Conservation (phyloP, 2,113 vertebrate species). For the Microcebus murinus region DNA sequence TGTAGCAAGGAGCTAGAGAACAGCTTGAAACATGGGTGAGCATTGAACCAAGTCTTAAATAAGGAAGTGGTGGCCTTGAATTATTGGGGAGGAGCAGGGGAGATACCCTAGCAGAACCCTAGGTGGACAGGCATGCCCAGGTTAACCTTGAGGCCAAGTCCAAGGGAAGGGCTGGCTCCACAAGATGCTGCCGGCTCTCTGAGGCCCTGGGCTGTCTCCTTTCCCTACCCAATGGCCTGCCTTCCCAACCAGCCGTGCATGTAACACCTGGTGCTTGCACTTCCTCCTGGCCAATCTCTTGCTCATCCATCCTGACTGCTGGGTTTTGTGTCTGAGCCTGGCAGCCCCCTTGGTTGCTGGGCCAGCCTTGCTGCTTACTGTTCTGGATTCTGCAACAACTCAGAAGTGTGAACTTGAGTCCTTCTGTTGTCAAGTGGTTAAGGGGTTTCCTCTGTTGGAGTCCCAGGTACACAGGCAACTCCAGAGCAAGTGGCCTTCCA, state of each 20-base stretch:
- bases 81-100: not conserved
- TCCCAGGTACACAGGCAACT: not conserved
- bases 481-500: not conserved
- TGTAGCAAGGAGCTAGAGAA: not conserved
- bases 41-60: not conserved
- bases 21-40: not conserved
- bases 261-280: not conserved
- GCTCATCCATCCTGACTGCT: not conserved
- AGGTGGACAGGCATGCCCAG: not conserved
- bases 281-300: not conserved
- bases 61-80: accelerated
- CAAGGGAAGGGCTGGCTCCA: not conserved
- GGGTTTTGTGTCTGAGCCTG: not conserved
- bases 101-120: not conserved
- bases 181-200: not conserved
- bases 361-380: not conserved
- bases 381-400: not conserved
- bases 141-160: not conserved
- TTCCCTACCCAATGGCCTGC: not conserved
- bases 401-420: not conserved
- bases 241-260: not conserved
- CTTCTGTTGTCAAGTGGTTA: not conserved
- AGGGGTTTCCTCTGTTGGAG: not conserved
- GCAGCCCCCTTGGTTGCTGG: not conserved
- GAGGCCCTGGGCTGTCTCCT: not conserved